These are phyloP conservation scores for Drosophila varians DNA, from an alignment of 1,140 invertebrate genomes.

Conservation along the genomic window DNA sequence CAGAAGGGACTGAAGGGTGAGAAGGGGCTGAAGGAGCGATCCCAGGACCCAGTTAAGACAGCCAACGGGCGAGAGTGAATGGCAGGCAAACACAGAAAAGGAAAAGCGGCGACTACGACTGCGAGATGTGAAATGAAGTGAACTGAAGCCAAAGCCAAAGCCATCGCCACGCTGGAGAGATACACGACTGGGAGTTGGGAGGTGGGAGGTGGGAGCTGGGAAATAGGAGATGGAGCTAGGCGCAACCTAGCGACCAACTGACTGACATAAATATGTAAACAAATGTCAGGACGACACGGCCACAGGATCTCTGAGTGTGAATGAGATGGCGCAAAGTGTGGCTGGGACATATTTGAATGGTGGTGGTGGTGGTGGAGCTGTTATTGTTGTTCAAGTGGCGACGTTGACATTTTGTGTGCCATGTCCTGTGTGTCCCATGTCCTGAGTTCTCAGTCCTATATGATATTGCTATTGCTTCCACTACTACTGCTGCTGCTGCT, in stretches of 20 bases:
- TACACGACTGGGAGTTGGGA: not conserved
- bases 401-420: slow-evolving; percentile 65
- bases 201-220: not conserved
- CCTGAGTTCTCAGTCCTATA: not conserved
- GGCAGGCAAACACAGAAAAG: slow-evolving; percentile 61
- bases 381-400: slow-evolving; percentile 73
- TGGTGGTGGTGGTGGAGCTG: slow-evolving; percentile 51
- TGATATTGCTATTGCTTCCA: not conserved
- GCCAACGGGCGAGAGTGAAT: slow-evolving; percentile 61
- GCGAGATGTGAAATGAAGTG: slow-evolving; percentile 65
- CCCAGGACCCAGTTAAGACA: slow-evolving; percentile 51
- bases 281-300: slow-evolving; percentile 79
- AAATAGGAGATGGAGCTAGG: not conserved
- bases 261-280: slow-evolving; percentile 82
- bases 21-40: slow-evolving; percentile 6
- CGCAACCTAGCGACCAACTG: slow-evolving; percentile 67
- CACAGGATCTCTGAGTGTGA: slow-evolving; percentile 14
- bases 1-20: not conserved
- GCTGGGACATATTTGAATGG: slow-evolving; percentile 51
- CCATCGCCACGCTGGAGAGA: slow-evolving; percentile 28
- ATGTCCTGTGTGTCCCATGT: not conserved
- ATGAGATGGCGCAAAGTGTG: not conserved
- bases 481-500: slow-evolving; percentile 15
- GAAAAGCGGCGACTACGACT: slow-evolving; percentile 36
- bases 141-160: slow-evolving; percentile 57